Percentiles rank a stretch among this genome's conserved stretches.
These are phyloP conservation scores for Anastatus disparis DNA, from an alignment of 1,140 invertebrate genomes.

Conservation along the genomic window DNA sequence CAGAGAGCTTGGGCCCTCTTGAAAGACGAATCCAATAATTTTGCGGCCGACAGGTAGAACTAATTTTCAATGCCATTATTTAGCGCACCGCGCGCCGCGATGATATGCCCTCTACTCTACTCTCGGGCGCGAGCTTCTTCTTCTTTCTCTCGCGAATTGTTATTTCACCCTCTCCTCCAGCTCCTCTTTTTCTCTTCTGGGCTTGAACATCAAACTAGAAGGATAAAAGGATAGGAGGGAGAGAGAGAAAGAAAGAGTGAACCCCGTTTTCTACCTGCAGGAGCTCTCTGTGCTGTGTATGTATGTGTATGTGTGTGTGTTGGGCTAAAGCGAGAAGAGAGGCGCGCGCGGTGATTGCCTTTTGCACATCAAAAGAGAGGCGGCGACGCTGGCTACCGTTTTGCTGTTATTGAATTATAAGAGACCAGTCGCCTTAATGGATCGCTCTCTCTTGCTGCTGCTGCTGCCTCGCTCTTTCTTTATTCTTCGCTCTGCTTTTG, in stretches of 20 bases:
- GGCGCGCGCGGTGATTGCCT: constrained; percentile 27
- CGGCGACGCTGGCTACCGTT: constrained; percentile 39
- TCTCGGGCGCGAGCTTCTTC: background rate
- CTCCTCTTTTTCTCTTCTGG: too few species aligned
- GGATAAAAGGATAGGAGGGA: too few species aligned
- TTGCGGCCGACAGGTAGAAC: constrained; percentile 38
- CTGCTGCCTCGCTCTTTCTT: too few species aligned
- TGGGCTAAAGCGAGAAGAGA: constrained; percentile 15
- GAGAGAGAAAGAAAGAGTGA: too few species aligned
- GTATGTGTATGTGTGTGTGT: too few species aligned
- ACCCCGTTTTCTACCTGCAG: constrained; percentile 31
- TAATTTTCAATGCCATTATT: constrained; percentile 44
- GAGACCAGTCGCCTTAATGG: constrained; percentile 30
- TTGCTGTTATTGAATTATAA: constrained; percentile 43
- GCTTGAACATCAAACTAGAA: constrained; percentile 1
- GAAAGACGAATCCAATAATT: constrained; percentile 37
- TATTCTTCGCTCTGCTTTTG: too few species aligned
- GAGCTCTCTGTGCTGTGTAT: background rate
- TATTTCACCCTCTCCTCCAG: constrained; percentile 33
- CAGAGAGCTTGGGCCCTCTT: too few species aligned
- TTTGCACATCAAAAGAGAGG: constrained; percentile 40
- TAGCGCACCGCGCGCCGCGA: constrained; percentile 26
- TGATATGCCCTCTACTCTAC: too few species aligned
- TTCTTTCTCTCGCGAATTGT: constrained; percentile 22
- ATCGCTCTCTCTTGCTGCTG: constrained; percentile 9